Conservation (phyloP, 2,888 invertebrate species). For the Synergus itoensis region DNA sequence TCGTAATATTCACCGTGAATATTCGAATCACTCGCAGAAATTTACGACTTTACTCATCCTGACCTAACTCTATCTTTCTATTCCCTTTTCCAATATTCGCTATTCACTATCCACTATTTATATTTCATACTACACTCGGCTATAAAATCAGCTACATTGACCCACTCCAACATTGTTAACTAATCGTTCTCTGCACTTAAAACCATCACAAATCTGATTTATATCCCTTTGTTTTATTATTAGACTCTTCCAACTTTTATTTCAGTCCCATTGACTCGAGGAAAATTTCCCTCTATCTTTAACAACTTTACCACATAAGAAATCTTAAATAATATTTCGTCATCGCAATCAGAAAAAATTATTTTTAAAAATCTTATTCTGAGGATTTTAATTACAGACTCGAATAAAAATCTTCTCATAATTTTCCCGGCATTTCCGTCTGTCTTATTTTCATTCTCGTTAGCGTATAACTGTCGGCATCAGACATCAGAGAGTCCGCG, state of each 20-base stretch:
- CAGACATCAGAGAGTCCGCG: conserved; percentile 1
- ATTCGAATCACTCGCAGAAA: conserved; percentile 9
- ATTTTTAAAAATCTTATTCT: not conserved
- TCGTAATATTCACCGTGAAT: conserved; percentile 45
- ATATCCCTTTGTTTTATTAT: not conserved
- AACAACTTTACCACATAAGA: too few species aligned
- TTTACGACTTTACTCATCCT: conserved; percentile 23
- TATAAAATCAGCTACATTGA: conserved; percentile 18
- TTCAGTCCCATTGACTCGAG: not conserved
- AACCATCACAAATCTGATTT: not conserved
- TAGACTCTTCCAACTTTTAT: not conserved
- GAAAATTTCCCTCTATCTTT: not conserved
- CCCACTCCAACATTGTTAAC: conserved; percentile 1
- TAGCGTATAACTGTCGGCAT: conserved; percentile 28
- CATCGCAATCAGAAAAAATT: too few species aligned
- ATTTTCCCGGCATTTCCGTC: conserved; percentile 13
- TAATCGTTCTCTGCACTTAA: not conserved
- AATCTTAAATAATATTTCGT: not conserved
- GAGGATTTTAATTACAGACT: not conserved
- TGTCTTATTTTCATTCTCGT: conserved; percentile 26
- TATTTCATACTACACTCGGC: not conserved
- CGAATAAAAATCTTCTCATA: not conserved
- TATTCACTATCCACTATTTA: not conserved
- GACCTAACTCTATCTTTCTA: not conserved
- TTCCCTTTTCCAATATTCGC: not conserved